Evolutionary conservation across 92 coral and sea anemone species (phyloP).

Genomic region (Parazoanthus atlanticus): DNA sequence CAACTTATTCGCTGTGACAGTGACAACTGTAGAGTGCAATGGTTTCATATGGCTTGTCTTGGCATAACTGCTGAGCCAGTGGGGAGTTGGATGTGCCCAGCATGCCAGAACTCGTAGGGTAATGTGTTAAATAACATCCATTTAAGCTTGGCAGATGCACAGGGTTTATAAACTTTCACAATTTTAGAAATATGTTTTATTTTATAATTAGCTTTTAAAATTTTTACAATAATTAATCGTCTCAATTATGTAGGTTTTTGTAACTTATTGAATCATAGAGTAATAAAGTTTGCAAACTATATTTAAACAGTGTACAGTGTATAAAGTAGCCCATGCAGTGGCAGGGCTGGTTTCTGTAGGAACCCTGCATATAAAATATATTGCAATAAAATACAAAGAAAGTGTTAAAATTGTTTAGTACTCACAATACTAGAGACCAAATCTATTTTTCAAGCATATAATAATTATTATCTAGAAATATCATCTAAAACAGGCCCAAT

Average conservation of each 20-base stretch:
- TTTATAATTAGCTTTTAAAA: background rate
- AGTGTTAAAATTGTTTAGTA: too few species aligned
- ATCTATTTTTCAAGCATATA: too few species aligned
- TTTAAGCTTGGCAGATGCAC: background rate
- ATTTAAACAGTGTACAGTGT: background rate
- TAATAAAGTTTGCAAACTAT: background rate
- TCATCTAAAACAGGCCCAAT: too few species aligned
- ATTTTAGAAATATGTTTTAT: background rate
- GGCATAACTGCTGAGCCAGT: slow-evolving; percentile 35
- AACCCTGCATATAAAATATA: too few species aligned
- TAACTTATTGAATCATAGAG: background rate
- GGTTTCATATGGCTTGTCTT: slow-evolving; percentile 58
- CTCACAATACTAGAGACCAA: too few species aligned
- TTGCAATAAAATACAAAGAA: too few species aligned
- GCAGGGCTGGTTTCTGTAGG: too few species aligned
- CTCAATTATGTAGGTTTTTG: background rate
- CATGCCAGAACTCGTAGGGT: slow-evolving; percentile 24
- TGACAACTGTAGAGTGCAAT: slow-evolving; percentile 40
- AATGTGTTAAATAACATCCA: background rate
- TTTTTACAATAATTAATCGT: background rate
- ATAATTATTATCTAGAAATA: too few species aligned
- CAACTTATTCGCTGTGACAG: slow-evolving; percentile 61
- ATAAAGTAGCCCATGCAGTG: too few species aligned
- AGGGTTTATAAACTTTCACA: background rate
- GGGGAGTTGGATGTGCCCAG: slow-evolving; percentile 56